Base-by-base conservation (phyloP, 1,140 invertebrate species). In the Campodea augens region DNA sequence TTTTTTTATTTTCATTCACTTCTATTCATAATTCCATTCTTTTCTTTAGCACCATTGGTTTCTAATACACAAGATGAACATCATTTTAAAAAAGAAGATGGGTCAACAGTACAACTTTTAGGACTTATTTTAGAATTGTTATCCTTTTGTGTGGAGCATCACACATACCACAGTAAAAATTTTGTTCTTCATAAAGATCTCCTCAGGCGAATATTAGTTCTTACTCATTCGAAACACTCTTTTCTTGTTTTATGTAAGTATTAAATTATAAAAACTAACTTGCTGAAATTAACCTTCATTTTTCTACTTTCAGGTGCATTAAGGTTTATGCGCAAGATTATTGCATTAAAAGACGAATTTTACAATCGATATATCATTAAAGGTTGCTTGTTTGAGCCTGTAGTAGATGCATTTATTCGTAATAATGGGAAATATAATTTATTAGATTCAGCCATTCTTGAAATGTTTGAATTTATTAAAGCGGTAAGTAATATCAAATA, bases 101-200 rank as follows among this genome's bases (percentile, higher is more conserved):
- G 93, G 60, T 81, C 89, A 62, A 92, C 87, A 42, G 91, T 95
- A 43, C 92, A 98, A 65, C 68, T 98, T 40, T 68, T 97, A 36
- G 86, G 89, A 38, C 68, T 98, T 41, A 91, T 98, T 37, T 62
- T 99, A 45, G 93, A 98, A 62, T 67, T 99, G 51, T 68, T 98
- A 41, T 88, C 89, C n/a, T 99, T 98, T 64, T 99, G 93, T 66
- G 90, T 98, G n/a, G 95, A 98, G 65, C 92, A 98, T 70, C 96
- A 99, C 66, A 88, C 86, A 38, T 97, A 93, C 69, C 91, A 98
- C 64, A 95, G 98, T 58, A 96, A 96, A 62, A 96, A 93, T 59
- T 97, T 89, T 64, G 85, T 98, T 61, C 74, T 98, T 52, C 89
- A 89, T 63, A 96, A 93, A 70, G 91, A 98, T 69, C 70, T 99